Evolutionary conservation across 2,113 vertebrate species (phyloP).

Genomic region (Trichomycterus rosablanca): DNA sequence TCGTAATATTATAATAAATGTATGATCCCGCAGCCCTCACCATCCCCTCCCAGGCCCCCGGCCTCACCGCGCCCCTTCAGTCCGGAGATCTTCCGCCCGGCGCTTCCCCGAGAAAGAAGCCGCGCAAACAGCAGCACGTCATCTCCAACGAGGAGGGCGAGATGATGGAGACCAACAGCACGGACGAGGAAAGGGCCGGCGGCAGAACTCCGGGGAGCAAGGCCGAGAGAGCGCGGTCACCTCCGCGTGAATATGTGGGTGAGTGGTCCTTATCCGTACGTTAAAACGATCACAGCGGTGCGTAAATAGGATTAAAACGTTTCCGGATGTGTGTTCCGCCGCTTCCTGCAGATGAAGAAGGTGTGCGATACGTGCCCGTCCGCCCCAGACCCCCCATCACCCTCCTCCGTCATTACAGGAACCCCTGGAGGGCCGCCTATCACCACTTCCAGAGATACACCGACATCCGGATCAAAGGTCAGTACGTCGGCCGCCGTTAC

Average conservation of each 20-base stretch:
- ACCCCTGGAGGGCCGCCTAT: constrained; percentile 97
- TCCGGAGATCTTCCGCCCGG: constrained; percentile 85
- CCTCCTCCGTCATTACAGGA: constrained; percentile 89
- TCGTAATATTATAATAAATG: not conserved
- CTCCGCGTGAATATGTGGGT: constrained; percentile 97
- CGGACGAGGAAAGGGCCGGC: constrained; percentile 87
- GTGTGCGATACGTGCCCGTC: constrained; percentile 93
- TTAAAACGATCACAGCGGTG: not conserved
- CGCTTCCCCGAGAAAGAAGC: constrained; percentile 94
- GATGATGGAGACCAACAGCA: constrained; percentile 98
- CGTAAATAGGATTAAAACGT: not conserved
- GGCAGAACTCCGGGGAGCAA: constrained; percentile 78
- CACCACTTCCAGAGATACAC: constrained; percentile 98
- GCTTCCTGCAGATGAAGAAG: constrained; percentile 84
- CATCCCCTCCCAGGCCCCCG: constrained; percentile 52
- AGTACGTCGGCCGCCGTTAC: constrained; percentile 38
- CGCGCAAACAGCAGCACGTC: constrained; percentile 95
- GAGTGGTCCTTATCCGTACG: constrained; percentile 31
- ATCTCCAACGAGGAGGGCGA: constrained; percentile 97
- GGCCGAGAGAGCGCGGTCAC: constrained; percentile 86
- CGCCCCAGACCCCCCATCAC: constrained; percentile 87
- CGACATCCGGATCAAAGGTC: constrained; percentile 95
- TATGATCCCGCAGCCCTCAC: constrained; percentile 45
- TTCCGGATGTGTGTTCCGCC: not conserved
- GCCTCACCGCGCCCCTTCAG: constrained; percentile 68